These are phyloP conservation scores for Pempheris klunzingeri DNA, from an alignment of 2,797 vertebrate species.

Conservation along the genomic window DNA sequence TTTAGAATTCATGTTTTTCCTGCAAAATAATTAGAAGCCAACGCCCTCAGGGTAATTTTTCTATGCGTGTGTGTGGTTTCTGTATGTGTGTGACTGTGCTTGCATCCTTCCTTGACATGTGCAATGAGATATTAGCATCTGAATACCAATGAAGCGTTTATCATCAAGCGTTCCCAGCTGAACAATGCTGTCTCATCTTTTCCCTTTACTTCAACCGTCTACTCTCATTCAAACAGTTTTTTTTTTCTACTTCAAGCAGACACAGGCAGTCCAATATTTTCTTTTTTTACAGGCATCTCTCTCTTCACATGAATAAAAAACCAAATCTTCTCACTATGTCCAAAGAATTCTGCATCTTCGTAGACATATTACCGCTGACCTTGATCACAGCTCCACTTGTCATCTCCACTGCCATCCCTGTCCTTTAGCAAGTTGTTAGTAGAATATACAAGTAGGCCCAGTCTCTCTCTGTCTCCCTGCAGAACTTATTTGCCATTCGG, in stretches of 20 bases:
- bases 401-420: slow-evolving; percentile 64
- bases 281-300: slow-evolving; percentile 38
- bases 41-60: slow-evolving; percentile 44
- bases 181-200: slow-evolving; percentile 20
- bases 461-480: slow-evolving; percentile 36
- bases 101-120: slow-evolving; percentile 52
- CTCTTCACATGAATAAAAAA: slow-evolving; percentile 51
- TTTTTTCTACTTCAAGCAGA: slow-evolving; percentile 10
- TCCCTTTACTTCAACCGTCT: slow-evolving; percentile 11
- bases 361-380: slow-evolving; percentile 63
- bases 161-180: slow-evolving; percentile 29
- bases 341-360: slow-evolving; percentile 44
- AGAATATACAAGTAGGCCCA: slow-evolving; percentile 65
- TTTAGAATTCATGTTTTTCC: slow-evolving; percentile 31
- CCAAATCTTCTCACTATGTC: slow-evolving; percentile 55
- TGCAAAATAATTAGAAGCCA: slow-evolving; percentile 62
- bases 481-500: slow-evolving; percentile 49
- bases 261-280: slow-evolving; percentile 27
- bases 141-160: slow-evolving; percentile 51
- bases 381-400: slow-evolving; percentile 74
- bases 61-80: slow-evolving; percentile 18
- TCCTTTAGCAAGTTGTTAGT: slow-evolving; percentile 60
- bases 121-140: slow-evolving; percentile 48
- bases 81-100: slow-evolving; percentile 33
- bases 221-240: slow-evolving; percentile 15